Conservation (phyloP, 1,140 invertebrate species). For the Drosophila lacertosa region DNA sequence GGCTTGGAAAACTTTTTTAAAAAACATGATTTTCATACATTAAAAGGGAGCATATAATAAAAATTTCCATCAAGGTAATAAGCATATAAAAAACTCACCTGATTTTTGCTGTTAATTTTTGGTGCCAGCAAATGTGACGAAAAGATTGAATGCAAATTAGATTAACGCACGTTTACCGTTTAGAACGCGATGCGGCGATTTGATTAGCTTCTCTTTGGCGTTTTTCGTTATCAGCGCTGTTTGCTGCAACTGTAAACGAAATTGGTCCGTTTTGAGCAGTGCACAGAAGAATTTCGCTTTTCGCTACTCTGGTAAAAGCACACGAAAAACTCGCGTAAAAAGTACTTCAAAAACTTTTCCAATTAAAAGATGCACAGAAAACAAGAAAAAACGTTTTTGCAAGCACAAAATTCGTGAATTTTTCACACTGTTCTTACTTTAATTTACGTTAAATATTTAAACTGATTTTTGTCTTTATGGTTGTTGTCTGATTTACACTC, state of each 20-base stretch:
- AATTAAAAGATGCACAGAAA: slow-evolving; percentile 39
- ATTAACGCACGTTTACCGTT: slow-evolving; percentile 42
- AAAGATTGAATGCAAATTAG: slow-evolving; percentile 39
- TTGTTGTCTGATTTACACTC: slow-evolving; percentile 18
- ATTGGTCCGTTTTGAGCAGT: slow-evolving; percentile 6
- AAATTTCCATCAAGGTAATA: neutral
- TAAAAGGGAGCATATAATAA: no score
- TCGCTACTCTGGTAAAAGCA: slow-evolving; percentile 8
- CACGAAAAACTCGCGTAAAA: slow-evolving; percentile 25
- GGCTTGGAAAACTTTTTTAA: no score
- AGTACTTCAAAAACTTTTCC: slow-evolving; percentile 46
- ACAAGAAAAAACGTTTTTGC: slow-evolving; percentile 2
- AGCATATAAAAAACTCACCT: slow-evolving; percentile 14
- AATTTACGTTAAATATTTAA: no score
- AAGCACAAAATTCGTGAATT: no score
- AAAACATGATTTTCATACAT: no score
- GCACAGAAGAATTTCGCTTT: slow-evolving; percentile 3
- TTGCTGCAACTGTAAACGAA: slow-evolving; percentile 5
- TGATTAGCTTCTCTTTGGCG: slow-evolving; percentile 3
- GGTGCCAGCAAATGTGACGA: slow-evolving; percentile 11
- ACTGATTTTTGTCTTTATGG: neutral
- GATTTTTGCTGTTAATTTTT: neutral
- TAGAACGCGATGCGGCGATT: slow-evolving; percentile 6
- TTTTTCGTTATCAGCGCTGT: slow-evolving; percentile 24
- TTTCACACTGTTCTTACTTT: no score